These are phyloP conservation scores for Dynastes maya DNA, from an alignment of 2,888 invertebrate species.

Conservation along the genomic window DNA sequence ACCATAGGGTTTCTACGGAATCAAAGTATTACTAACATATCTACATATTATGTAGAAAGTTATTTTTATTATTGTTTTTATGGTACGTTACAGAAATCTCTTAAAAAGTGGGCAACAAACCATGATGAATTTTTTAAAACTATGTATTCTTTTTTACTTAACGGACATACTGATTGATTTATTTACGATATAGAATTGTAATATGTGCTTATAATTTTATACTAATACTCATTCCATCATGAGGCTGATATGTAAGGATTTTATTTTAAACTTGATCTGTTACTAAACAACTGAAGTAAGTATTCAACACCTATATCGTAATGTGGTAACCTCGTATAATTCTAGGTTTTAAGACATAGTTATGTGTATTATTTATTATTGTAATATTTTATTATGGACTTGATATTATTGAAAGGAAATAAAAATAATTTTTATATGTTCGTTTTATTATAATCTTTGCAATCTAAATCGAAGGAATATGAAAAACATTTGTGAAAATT, in stretches of 20 bases:
- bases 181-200: too few species aligned
- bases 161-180: too few species aligned
- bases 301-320: background rate
- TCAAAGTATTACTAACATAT: conserved; percentile 28
- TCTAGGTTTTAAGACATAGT: background rate
- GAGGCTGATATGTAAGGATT: background rate
- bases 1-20: conserved; percentile 7
- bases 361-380: conserved; percentile 19
- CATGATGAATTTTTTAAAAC: background rate
- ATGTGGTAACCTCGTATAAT: background rate
- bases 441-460: background rate
- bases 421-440: conserved; percentile 12
- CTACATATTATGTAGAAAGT: background rate
- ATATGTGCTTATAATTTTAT: too few species aligned
- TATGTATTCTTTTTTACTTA: background rate
- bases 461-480: too few species aligned
- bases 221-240: too few species aligned
- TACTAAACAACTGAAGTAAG: background rate
- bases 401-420: conserved; percentile 3
- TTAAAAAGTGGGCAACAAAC: background rate
- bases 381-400: conserved; percentile 11
- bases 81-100: conserved; percentile 1
- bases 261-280: background rate
- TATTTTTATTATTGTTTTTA: background rate
- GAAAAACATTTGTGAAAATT: too few species aligned